A percentile compares a stretch with the other conserved stretches of the same genome.
Conservation (phyloP, 2,888 invertebrate genomes). For the Eilema caniola region DNA sequence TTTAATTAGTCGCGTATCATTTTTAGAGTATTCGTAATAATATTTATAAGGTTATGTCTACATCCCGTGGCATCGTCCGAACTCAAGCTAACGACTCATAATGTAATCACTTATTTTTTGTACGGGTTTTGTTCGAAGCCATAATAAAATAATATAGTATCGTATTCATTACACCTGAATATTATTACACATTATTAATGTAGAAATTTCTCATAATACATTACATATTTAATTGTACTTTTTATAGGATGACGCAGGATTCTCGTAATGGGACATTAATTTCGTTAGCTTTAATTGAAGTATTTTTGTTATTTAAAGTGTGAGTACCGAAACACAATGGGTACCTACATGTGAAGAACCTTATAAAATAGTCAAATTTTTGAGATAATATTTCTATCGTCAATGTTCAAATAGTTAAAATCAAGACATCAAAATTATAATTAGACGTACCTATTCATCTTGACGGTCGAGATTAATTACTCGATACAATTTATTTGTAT, state of each 20-base stretch:
- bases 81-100: constrained; percentile 61
- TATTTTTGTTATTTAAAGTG: constrained; percentile 34
- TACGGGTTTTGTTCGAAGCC: constrained; percentile 26
- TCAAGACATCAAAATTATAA: constrained; percentile 35
- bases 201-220: constrained; percentile 44
- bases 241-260: constrained; percentile 35
- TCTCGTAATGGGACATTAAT: constrained; percentile 51
- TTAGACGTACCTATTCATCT: constrained; percentile 26
- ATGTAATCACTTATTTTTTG: constrained; percentile 54
- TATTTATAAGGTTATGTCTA: constrained; percentile 60
- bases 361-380: constrained; percentile 17
- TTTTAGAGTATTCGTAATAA: constrained; percentile 55
- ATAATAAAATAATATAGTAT: constrained; percentile 46
- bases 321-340: constrained; percentile 38
- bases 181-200: constrained; percentile 36
- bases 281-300: constrained; percentile 51
- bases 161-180: constrained; percentile 43
- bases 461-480: constrained; percentile 37
- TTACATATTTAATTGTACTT: constrained; percentile 46
- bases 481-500: constrained; percentile 32
- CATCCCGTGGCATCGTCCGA: constrained; percentile 67
- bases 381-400: constrained; percentile 29
- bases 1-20: constrained; percentile 60
- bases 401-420: constrained; percentile 37
- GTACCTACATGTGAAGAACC: constrained; percentile 47